These are phyloP conservation scores for Drosophila neutralis DNA, from an alignment of 2,888 invertebrate species.

Conservation along the genomic window DNA sequence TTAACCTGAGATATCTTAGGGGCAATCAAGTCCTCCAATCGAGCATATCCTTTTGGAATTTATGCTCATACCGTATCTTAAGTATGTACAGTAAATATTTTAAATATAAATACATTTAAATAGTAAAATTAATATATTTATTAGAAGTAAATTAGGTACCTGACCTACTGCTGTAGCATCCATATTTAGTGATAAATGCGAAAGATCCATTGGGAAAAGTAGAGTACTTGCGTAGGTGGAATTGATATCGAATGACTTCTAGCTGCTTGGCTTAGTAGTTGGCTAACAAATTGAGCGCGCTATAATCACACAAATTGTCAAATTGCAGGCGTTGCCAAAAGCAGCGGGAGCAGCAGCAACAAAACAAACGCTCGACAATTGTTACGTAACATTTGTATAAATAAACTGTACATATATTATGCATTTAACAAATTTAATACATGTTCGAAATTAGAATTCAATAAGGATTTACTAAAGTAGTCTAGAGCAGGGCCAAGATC, in stretches of 20 bases:
- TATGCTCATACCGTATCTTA: not conserved
- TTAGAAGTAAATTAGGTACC: not conserved
- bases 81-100: not conserved
- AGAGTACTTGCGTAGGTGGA: not conserved
- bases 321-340: constrained; percentile 5
- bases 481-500: constrained; percentile 84
- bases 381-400: constrained; percentile 64
- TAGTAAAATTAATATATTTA: not conserved
- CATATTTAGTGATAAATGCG: not conserved
- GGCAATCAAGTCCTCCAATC: not conserved
- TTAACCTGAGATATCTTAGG: not conserved
- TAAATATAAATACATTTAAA: not conserved
- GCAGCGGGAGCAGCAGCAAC: not conserved
- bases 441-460: constrained; percentile 58
- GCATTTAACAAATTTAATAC: constrained; percentile 58
- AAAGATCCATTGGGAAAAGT: not conserved
- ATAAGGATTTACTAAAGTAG: not conserved
- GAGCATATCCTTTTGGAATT: not conserved
- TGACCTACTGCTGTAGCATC: not conserved
- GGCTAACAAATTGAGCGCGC: not conserved
- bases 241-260: not conserved
- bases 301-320: constrained; percentile 1
- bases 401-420: constrained; percentile 70
- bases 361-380: not conserved
- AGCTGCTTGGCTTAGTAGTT: not conserved